These are phyloP conservation scores for Pangasius krempfi DNA, from an alignment of 2,797 vertebrate species.

Conservation along the genomic window DNA sequence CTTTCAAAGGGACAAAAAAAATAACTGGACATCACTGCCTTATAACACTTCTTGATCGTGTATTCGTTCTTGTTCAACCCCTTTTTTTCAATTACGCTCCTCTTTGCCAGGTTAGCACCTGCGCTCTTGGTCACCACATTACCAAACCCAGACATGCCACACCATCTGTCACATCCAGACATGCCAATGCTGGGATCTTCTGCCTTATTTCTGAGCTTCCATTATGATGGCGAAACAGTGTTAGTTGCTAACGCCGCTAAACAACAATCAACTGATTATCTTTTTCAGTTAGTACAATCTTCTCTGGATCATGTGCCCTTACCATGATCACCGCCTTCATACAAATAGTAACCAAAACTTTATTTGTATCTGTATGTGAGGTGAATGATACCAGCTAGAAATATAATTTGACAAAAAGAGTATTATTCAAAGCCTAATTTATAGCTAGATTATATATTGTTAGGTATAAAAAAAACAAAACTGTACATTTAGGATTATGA, in stretches of 20 bases:
- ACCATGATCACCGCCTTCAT: neutral
- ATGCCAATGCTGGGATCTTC: neutral
- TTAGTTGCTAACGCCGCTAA: neutral
- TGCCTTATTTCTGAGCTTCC: neutral
- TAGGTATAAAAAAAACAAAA: neutral
- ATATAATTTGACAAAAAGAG: neutral
- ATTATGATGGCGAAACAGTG: neutral
- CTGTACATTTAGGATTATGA: neutral
- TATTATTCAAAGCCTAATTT: neutral
- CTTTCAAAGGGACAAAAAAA: neutral
- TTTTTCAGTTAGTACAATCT: neutral
- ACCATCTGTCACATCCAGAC: constrained; percentile 25
- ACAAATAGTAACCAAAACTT: neutral
- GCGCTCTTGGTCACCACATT: neutral
- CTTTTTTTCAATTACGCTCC: neutral
- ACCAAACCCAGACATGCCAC: neutral
- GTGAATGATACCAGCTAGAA: neutral
- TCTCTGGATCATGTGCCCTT: neutral
- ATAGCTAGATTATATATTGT: neutral
- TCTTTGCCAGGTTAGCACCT: constrained; percentile 5
- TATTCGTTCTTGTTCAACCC: neutral
- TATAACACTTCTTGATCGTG: neutral
- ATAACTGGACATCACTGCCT: neutral
- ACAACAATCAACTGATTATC: neutral
- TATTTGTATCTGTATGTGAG: neutral